phyloP scores from a whole-genome alignment of 2,888 invertebrate species.

The Hemicrepidius hirtus region DNA sequence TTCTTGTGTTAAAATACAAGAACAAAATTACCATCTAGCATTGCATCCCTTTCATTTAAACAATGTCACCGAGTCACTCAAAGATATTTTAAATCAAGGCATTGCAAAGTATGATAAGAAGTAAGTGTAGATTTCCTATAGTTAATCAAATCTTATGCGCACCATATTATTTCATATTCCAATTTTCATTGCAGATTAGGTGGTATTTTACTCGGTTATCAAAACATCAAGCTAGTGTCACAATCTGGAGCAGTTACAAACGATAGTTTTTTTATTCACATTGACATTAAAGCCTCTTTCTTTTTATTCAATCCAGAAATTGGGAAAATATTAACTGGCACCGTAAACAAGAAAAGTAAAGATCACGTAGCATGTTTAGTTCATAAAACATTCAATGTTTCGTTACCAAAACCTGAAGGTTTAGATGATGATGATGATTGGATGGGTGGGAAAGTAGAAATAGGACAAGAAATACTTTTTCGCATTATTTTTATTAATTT shows the following conservation, averaged over 20 bases:
- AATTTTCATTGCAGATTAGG: slow-evolving; percentile 73
- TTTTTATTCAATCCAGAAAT: slow-evolving; percentile 80
- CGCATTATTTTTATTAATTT: slow-evolving; percentile 76
- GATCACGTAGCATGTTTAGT: slow-evolving; percentile 82
- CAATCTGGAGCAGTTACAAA: slow-evolving; percentile 76
- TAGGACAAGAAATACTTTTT: slow-evolving; percentile 79
- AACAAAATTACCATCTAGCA: slow-evolving; percentile 76
- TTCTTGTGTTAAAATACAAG: slow-evolving; percentile 75
- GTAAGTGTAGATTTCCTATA: slow-evolving; percentile 70
- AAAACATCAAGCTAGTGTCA: slow-evolving; percentile 77
- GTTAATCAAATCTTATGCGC: too few relatives aligned
- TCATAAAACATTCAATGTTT: slow-evolving; percentile 82
- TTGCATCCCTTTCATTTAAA: slow-evolving; percentile 79
- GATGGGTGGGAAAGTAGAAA: slow-evolving; percentile 75
- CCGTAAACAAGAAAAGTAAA: slow-evolving; percentile 80
- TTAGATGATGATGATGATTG: slow-evolving; percentile 71
- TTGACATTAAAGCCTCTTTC: slow-evolving; percentile 82
- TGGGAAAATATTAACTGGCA: slow-evolving; percentile 77
- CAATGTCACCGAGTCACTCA: slow-evolving; percentile 76
- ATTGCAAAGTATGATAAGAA: slow-evolving; percentile 78
- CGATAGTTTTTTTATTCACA: slow-evolving; percentile 79
- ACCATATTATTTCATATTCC: not conserved
- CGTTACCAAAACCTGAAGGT: slow-evolving; percentile 76
- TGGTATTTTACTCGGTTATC: slow-evolving; percentile 81
- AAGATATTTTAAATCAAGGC: slow-evolving; percentile 76